These are phyloP conservation scores for Alexandromys oeconomus DNA, from an alignment of 2,797 vertebrate genomes.

Conservation along the genomic window DNA sequence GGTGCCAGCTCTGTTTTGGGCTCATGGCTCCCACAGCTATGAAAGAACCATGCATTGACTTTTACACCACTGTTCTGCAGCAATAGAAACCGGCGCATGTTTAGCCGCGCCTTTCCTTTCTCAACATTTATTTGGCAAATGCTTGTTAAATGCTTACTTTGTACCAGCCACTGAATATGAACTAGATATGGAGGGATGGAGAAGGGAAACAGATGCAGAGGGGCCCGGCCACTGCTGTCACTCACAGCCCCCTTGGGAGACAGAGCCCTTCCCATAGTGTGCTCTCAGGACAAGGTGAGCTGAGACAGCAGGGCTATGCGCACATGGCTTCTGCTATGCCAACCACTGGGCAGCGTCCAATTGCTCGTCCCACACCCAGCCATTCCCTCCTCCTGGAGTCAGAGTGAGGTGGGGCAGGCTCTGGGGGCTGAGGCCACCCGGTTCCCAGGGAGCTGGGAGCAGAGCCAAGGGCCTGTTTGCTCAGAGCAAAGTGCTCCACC, in stretches of 20 bases:
- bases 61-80: accelerated
- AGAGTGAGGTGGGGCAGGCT: not conserved
- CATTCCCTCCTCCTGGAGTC: not conserved
- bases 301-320: accelerated
- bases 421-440: accelerated
- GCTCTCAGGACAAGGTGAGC: accelerated
- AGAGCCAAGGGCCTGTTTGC: accelerated
- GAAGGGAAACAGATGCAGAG: accelerated
- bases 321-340: accelerated
- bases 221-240: accelerated
- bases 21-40: not conserved
- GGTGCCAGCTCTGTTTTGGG: too few relatives aligned
- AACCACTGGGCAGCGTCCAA: accelerated
- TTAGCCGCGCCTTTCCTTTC: not conserved
- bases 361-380: not conserved
- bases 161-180: not conserved
- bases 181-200: too few relatives aligned
- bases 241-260: not conserved
- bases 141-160: not conserved
- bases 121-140: not conserved
- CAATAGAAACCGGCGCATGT: accelerated
- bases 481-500: accelerated
- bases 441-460: too few relatives aligned
- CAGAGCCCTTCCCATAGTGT: accelerated
- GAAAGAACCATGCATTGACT: not conserved